phyloP scores from a whole-genome alignment of 2,113 vertebrate species.

The human region GRCh38 chr3:114644001-114644500 shows the following conservation, averaged over 20 bases:
- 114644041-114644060: conserved; percentile 15
- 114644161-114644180: conserved; percentile 38
- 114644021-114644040: conserved; percentile 32
- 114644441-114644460: background rate
- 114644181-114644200: background rate
- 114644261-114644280: conserved; percentile 51
- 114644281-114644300: conserved; percentile 22
- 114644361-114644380: background rate
- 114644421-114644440: background rate
- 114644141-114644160: conserved; percentile 18
- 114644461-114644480: conserved; percentile 24
- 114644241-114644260: conserved; percentile 34
- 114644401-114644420: background rate
- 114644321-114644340: background rate
- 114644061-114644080: conserved; percentile 21
- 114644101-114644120: conserved; percentile 46
- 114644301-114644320: conserved; percentile 38
- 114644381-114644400: background rate
- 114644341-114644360: conserved; percentile 8
- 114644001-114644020: conserved; percentile 5
- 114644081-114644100: background rate
- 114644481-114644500: conserved; percentile 16
- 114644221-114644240: background rate
- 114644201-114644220: conserved; percentile 25
- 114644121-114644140: conserved; percentile 24